These are phyloP conservation scores for Erebia palarica DNA, from an alignment of 2,888 invertebrate species.

Conservation along the genomic window DNA sequence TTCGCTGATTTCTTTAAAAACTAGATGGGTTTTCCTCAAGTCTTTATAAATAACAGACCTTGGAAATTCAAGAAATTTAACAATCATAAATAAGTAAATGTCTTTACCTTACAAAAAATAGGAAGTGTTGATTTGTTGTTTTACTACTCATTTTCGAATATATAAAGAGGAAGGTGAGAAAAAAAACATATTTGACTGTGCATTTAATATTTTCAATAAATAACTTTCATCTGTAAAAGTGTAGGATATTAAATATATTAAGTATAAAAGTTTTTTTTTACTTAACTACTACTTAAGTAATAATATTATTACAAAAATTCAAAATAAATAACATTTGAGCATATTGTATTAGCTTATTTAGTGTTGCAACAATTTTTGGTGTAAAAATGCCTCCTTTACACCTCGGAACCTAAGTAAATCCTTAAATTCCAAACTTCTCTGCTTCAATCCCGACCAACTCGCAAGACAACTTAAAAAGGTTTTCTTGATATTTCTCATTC, in stretches of 20 bases:
- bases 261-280: conserved; percentile 7
- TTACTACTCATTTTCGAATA: too few relatives aligned
- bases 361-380: background rate
- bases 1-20: too few relatives aligned
- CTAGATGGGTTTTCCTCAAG: too few relatives aligned
- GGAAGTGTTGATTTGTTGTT: too few relatives aligned
- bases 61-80: too few relatives aligned
- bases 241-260: background rate
- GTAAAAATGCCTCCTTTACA: background rate
- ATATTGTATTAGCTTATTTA: background rate
- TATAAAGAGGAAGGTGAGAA: too few relatives aligned
- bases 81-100: too few relatives aligned
- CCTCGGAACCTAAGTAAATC: background rate
- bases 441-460: conserved; percentile 73
- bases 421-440: conserved; percentile 54
- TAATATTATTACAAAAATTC: conserved; percentile 11
- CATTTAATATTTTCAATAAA: conserved; percentile 12
- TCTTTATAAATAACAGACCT: too few relatives aligned
- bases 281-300: conserved; percentile 12
- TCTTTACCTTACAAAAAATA: too few relatives aligned
- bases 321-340: conserved; percentile 22
- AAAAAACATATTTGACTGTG: background rate
- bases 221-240: conserved; percentile 3
- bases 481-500: conserved; percentile 82
- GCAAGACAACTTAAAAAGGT: conserved; percentile 86